Base-by-base conservation (phyloP, 2,888 invertebrate species). In the Unio pictorum region DNA sequence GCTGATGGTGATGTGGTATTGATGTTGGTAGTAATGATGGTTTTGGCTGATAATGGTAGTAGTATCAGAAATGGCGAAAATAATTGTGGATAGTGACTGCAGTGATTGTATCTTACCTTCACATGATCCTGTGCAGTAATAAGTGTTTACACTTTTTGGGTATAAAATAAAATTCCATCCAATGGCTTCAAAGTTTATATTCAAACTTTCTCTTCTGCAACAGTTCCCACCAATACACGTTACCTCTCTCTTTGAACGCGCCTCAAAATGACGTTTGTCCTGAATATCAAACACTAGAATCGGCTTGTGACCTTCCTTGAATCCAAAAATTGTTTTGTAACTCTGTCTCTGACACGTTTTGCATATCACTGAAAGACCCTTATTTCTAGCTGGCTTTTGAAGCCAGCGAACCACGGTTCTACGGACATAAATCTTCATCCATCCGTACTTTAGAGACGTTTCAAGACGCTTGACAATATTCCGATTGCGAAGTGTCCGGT, bases 401-500 rank as follows among this genome's bases (percentile, higher is more conserved):
- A 83, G 61, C 85, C 85, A 84, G n/a, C 79, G 68, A 6, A 72
- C 64, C 30, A 83, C 81, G 20, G 80, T 79, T 54, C 76, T 73
- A n/a, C 69, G 80, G 28, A 85, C 73, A 58, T 82, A 78, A 67
- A 85, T 81, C 65, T 80, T 77, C 75, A 85, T 69, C 85, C 85
- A 85, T 15, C 85, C 85, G 55, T 81, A 78, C 68, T 81, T 79
- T 4, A 83, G 71, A 26, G 72, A 74, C 17, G 84, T 85, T 28
- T 85, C 82, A 6, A 78, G 58, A 30, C 82, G 60, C 55, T 80
- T 79, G 4, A 81, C 82, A 45, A 82, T 76, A 66, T 83, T 83
- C 34, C 75, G 69, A 23, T 71, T 71, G 4, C 78, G 68, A 0
- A 79, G 71, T 30, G 74, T 68, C 1, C 61, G 61, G 23, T 74